Evolutionary conservation across 2,888 invertebrate genomes (phyloP), one percentile per base, ranked within the genome.

Genomic region (Zaprionus lineosus): DNA sequence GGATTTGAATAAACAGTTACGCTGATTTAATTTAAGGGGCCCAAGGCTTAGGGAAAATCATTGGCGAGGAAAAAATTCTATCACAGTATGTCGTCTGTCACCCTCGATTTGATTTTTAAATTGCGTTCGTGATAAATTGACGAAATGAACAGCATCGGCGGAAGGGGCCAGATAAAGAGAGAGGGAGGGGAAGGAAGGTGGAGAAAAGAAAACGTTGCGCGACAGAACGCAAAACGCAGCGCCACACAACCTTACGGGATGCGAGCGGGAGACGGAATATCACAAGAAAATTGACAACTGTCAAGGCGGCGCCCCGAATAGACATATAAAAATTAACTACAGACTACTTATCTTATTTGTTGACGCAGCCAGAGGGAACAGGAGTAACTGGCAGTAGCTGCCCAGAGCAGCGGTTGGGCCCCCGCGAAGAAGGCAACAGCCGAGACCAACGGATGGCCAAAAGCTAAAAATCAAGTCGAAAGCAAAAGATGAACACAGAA

Each of bases 1-100:
- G 82, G 84, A 86, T 87, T 86, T 86, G 88, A 86, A 87, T 87
- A 88, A 88, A 88, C 88, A 88, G 87, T 86, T 86, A 86, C 86
- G 87, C 86, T 88, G 88, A 88, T 88, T 88, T 87, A 84, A 87
- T 87, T 87, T 86, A n/a, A n/a, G n/a, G n/a, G n/a, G 66, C 28
- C 44, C 15, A 24, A 33, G 15, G 47, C 40, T 51, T n/a, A n/a
- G n/a, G 39, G 1, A 33, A 50, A 61, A 61, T 65, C 65, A 65
- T 71, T 60, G 70, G 57, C 51, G 47, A 39, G 43, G 48, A 84
- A 59, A 56, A 74, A 83, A 78, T 82, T 84, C 82, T 82, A 82
- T 79, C 84, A 79, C 86, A 83, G 81, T 74, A 74, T 74, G 74
- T 73, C 69, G 78, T 77, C 81, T 86, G 87, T 88, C 87, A 88